A percentile compares a stretch with the other conserved stretches of the same genome.
phyloP scores from a whole-genome alignment of 35 echinoderm and acorn worm genomes.

The Diadema setosum region DNA sequence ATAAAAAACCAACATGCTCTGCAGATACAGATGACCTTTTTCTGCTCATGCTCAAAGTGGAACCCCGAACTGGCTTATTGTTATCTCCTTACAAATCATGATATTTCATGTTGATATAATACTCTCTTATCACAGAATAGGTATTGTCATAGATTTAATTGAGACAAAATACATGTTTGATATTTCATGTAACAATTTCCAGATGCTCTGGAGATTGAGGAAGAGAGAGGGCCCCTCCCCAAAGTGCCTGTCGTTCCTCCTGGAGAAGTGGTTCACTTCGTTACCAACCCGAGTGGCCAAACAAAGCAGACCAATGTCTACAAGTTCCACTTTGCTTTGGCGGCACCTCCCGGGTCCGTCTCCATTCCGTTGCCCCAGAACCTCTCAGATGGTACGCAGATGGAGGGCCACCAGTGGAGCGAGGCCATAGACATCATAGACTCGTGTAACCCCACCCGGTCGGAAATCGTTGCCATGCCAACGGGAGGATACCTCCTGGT shows the following conservation, averaged over 20 bases:
- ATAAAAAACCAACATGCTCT: no score
- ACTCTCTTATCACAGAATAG: no score
- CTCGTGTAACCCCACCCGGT: slow-evolving; percentile 23
- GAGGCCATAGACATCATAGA: slow-evolving; percentile 62
- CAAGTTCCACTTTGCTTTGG: slow-evolving; percentile 32
- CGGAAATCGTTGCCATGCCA: slow-evolving; percentile 78
- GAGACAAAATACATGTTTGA: no score
- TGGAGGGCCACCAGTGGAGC: slow-evolving; percentile 54
- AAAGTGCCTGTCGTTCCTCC: neutral
- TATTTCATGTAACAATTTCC: no score
- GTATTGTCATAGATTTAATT: no score
- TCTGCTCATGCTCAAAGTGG: no score
- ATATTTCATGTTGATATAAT: no score
- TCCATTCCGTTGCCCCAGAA: neutral
- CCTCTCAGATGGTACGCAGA: neutral
- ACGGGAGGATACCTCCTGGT: slow-evolving; percentile 72
- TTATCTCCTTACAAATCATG: no score
- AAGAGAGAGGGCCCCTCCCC: neutral
- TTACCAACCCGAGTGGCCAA: neutral
- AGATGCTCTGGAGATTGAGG: neutral
- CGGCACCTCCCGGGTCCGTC: neutral
- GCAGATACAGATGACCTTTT: no score
- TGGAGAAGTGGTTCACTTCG: neutral
- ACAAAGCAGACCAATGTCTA: neutral
- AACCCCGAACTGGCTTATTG: no score